phyloP scores from a whole-genome alignment of 2,113 vertebrate species.

The Phrynosoma platyrhinos region DNA sequence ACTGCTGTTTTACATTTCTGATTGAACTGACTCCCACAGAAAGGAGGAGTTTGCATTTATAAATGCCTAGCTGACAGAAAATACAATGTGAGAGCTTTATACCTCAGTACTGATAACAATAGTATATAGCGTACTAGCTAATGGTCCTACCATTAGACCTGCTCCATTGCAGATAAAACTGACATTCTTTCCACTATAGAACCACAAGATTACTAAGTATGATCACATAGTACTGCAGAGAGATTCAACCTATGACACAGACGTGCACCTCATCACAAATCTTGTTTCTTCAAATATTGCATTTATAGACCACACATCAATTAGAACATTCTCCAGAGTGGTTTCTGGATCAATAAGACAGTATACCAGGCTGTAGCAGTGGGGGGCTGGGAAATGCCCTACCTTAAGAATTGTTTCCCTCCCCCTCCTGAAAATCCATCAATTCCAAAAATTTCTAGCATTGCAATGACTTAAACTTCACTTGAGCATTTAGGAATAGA shows the following conservation, averaged over 20 bases:
- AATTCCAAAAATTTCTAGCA: too few species aligned
- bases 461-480: too few species aligned
- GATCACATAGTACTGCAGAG: background rate
- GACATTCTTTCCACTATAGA: background rate
- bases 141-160: background rate
- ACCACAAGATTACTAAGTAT: background rate
- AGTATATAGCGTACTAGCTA: background rate
- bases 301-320: background rate
- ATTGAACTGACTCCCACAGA: slow-evolving; percentile 14
- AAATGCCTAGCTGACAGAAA: background rate
- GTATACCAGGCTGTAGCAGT: too few species aligned
- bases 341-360: too few species aligned
- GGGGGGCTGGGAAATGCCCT: too few species aligned
- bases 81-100: background rate
- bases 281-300: background rate
- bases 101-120: background rate
- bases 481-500: too few species aligned
- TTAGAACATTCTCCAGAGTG: too few species aligned
- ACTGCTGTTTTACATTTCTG: slow-evolving; percentile 16
- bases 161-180: background rate
- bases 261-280: background rate
- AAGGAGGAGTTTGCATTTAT: slow-evolving; percentile 24
- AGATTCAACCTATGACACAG: background rate
- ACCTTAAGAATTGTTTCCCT: too few species aligned
- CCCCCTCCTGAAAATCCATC: too few species aligned